phyloP scores from a whole-genome alignment of 2,113 vertebrate species.

The Pelecanoides urinatrix region DNA sequence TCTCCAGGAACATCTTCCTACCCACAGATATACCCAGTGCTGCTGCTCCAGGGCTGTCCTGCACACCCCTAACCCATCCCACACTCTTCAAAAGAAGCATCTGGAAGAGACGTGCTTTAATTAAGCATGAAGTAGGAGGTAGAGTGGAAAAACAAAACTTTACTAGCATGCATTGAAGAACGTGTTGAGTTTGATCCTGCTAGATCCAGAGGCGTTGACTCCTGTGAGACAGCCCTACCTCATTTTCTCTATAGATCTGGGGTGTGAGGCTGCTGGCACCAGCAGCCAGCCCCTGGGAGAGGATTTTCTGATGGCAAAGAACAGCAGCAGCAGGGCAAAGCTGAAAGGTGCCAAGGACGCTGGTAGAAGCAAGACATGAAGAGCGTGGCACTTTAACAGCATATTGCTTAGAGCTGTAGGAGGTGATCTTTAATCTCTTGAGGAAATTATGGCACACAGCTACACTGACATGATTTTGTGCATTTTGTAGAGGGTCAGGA shows the following conservation, averaged over 20 bases:
- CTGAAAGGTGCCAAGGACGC: neutral
- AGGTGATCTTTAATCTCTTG: neutral
- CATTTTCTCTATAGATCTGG: neutral
- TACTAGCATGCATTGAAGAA: neutral
- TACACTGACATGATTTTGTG: neutral
- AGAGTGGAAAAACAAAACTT: neutral
- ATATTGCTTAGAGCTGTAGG: neutral
- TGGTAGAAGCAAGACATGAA: neutral
- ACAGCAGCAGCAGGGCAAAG: neutral
- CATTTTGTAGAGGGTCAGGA: neutral
- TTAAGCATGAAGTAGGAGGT: neutral
- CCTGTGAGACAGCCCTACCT: neutral
- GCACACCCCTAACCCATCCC: neutral
- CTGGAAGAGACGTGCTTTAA: neutral
- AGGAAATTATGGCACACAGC: neutral
- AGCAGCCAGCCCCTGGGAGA: neutral
- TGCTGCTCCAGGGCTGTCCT: neutral
- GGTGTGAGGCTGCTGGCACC: neutral
- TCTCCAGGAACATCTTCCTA: neutral
- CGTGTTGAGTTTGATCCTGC: neutral
- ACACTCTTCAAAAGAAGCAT: neutral
- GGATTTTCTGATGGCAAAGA: neutral
- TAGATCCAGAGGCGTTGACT: neutral
- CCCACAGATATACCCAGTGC: neutral
- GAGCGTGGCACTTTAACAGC: neutral